Conservation (phyloP, 2,888 invertebrate species). For the Urechis unicinctus region DNA sequence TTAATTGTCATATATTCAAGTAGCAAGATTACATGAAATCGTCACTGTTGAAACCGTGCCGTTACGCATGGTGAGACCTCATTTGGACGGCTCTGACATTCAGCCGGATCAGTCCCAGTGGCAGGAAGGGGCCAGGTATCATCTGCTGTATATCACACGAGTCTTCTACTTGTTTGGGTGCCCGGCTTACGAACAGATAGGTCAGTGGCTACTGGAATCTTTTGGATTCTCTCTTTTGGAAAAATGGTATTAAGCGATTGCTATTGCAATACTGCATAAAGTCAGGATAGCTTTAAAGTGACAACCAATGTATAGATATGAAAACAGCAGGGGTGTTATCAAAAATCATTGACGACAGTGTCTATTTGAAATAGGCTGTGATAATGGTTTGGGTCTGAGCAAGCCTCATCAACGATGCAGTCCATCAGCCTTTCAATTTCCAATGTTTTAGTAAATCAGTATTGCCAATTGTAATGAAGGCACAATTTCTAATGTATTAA, state of each 20-base stretch:
- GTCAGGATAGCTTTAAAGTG: background rate
- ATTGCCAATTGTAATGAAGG: no score
- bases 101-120: conserved; percentile 11
- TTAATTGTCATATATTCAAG: conserved; percentile 4
- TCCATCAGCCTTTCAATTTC: no score
- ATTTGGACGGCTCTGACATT: conserved; percentile 8
- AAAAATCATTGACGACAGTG: no score
- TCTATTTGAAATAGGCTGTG: no score
- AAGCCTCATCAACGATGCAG: no score
- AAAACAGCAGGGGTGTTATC: background rate
- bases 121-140: conserved; percentile 7
- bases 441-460: no score
- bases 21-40: conserved; percentile 1
- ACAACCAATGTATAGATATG: background rate
- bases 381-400: no score
- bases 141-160: conserved; percentile 13
- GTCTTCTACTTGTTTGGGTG: conserved; percentile 17
- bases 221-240: no score
- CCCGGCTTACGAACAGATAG: conserved; percentile 19
- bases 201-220: no score
- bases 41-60: conserved; percentile 16
- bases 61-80: conserved; percentile 5
- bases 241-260: background rate
- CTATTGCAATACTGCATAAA: background rate
- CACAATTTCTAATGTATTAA: no score